A percentile compares a stretch with the other conserved stretches of the same genome.
phyloP scores from a whole-genome alignment of 2,113 vertebrate species.

The Gopherus evgoodei region DNA sequence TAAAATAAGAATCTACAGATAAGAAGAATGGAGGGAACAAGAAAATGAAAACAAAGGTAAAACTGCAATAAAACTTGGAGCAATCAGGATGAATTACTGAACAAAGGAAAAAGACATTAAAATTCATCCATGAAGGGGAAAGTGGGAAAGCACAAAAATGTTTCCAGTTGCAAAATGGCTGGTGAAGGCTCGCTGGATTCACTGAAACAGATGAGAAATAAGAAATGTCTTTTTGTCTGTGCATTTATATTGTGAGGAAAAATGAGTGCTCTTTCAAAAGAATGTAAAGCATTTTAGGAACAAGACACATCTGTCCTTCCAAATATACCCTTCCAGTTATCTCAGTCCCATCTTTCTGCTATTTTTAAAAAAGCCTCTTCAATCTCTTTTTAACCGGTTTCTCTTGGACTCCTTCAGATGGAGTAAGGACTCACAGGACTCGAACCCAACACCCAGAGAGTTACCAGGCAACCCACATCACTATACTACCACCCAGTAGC shows the following conservation, averaged over 20 bases:
- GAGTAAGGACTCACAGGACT: not conserved
- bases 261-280: not conserved
- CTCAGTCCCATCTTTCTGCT: constrained; percentile 63
- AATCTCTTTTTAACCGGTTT: constrained; percentile 54
- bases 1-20: constrained; percentile 62
- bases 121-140: constrained; percentile 7
- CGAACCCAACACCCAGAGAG: not conserved
- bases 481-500: not conserved
- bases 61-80: constrained; percentile 47
- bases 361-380: constrained; percentile 49
- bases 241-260: not conserved
- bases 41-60: constrained; percentile 61
- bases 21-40: constrained; percentile 32
- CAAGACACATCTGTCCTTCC: constrained; percentile 25
- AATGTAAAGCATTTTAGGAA: constrained; percentile 19
- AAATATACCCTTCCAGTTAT: not conserved
- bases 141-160: not conserved
- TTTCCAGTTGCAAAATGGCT: constrained; percentile 44
- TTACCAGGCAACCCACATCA: not conserved
- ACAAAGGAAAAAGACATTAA: constrained; percentile 32
- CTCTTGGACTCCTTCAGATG: not conserved
- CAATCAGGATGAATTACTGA: not conserved
- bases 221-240: not conserved
- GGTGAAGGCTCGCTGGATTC: constrained; percentile 27
- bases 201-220: not conserved